Base-by-base conservation (phyloP, 37 sponge, comb jelly and placozoan genomes). In the Beroe ovata region DNA sequence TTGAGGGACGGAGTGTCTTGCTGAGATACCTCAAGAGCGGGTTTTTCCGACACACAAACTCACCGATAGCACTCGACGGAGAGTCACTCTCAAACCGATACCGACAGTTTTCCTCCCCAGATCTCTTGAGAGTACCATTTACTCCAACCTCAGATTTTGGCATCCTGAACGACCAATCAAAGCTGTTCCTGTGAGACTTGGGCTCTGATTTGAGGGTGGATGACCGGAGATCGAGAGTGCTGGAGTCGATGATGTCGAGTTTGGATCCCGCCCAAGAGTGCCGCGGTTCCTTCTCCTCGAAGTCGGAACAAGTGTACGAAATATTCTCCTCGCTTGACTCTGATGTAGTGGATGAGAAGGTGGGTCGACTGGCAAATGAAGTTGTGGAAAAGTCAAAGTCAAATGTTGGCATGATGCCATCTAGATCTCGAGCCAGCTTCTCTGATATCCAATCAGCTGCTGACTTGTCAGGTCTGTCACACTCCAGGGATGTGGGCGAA, bases 351-450 rank as follows among this genome's bases (percentile, higher is more conserved):
- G 69, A 66, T 4, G 69, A 66, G 36, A 66, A 66, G 32, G 30
- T 66, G 33, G 69, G 69, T 11, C 69, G 69, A 66, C 30, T 30
- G 8, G 69, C 25, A 16, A 66, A 66, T 0, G 69, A 66, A 18
- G 69, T 34, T 2, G 25, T 66, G 2, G 69, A 66, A 37, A 66
- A 66, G 63, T 62, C 29, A 16, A 62, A 62, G 23, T 77, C 84
- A 77, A 77, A 77, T n/a, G 41, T 77, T 4, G 84, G 84, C 54
- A 77, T 42, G 54, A 77, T 77, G 54, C 54, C 25, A 29, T 35
- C 33, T 16, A 77, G 38, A 77, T 77, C 84, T 28, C 38, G 16
- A 4, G 84, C 54, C 25, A 77, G 47, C n/a, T 39, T 77, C 54
- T 42, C 54, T n/a, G 26, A 30, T 14, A 77, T n/a, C 69, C 69